Evolutionary conservation across 1,140 invertebrate genomes (phyloP), one percentile per base, ranked within the genome.

Genomic region (Hyles euphorbiae): DNA sequence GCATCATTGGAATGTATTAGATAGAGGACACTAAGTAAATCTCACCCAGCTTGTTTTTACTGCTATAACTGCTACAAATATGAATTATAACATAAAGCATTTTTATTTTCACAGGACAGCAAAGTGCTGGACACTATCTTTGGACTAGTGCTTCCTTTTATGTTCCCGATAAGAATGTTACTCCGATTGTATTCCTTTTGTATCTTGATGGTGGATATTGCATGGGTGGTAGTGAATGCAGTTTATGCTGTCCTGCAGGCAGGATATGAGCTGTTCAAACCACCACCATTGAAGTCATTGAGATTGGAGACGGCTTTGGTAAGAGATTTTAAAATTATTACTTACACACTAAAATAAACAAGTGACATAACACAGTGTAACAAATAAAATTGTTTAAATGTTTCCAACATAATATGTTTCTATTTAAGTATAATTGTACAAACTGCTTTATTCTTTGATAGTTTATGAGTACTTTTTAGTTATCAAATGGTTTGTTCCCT

Each of bases 241-340:
- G 82, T 87, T 55, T 90, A 82, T 77, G 83, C 91, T n/a, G 81
- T 92, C 33, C 49, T 92, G 36, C 84, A 91, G 51, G 85, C 91
- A 36, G 34, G 89, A 11, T 92, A 90, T 63, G 83, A 90, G 63
- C 75, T 91, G 32, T 81, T 93, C 52, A 88, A 68, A 65, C 92
- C 92, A 58, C 91, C 90, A 45, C 74, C 88, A 3, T 61, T 91
- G 53, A 94, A 93, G 74, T 90, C 82, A 64, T 68, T 94, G 1
- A 63, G 80, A 51, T 84, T 88, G 45, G 92, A 94, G 88, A 89
- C 92, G 58, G 91, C 92, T 52, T 79, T 94, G 89, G 92, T 94
- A 88, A 89, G 76, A 61, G 47, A 52, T 45, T 44, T 44, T 44
- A 2, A 43, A 43, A 8, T 40, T 1, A 40, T 22, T 22, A 22